Conservation (phyloP, 2,888 invertebrate genomes). For the Lasioglossum lativentre region DNA sequence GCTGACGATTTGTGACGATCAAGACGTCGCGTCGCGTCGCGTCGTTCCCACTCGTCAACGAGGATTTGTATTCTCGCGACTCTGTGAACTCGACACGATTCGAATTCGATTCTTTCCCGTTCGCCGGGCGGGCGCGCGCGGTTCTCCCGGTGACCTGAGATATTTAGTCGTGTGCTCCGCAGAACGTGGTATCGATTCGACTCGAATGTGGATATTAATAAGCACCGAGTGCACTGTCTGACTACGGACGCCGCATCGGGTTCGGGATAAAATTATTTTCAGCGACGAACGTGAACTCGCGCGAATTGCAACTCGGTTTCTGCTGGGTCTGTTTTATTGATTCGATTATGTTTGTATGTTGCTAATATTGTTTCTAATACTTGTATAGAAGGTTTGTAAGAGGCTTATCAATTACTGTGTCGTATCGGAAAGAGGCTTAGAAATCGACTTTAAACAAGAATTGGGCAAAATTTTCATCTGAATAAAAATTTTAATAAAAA, state of each 20-base stretch:
- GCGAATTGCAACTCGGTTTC: neutral
- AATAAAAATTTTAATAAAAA: no score
- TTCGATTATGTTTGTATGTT: neutral
- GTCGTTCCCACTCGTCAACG: neutral
- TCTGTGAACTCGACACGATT: neutral
- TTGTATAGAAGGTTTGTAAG: no score
- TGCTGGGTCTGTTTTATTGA: neutral
- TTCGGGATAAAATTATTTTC: neutral
- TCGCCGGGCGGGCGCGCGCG: neutral
- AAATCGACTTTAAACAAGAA: no score
- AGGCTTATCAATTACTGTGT: no score
- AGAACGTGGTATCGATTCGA: neutral
- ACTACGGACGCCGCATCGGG: neutral
- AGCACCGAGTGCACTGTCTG: neutral
- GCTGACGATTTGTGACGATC: neutral
- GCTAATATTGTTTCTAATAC: no score
- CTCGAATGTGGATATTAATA: conserved; percentile 8
- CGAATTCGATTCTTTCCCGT: neutral
- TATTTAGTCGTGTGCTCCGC: neutral
- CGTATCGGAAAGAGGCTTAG: no score
- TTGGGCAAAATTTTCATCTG: no score
- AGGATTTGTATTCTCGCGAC: neutral
- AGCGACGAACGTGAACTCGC: neutral
- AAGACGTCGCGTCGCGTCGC: neutral
- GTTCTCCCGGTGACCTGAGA: neutral